phyloP scores from a whole-genome alignment of 2,113 vertebrate species.

The Illadopsis cleaveri region DNA sequence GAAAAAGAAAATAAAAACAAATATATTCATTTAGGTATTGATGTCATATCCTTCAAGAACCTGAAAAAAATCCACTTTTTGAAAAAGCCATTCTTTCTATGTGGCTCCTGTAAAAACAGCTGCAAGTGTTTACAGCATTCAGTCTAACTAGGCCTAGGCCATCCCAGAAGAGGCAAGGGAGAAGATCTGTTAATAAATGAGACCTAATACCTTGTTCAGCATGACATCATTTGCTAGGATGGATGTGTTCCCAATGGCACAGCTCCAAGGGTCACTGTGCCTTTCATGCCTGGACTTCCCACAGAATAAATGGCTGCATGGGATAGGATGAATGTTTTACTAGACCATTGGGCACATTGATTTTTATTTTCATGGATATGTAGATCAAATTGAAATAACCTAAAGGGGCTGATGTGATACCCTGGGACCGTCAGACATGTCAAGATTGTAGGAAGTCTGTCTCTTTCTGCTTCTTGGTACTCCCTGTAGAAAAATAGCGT shows the following conservation, averaged over 20 bases:
- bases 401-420: conserved; percentile 37
- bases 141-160: neutral
- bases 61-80: neutral
- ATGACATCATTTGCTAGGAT: neutral
- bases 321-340: conserved; percentile 47
- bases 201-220: neutral
- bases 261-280: neutral
- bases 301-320: neutral
- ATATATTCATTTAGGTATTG: neutral
- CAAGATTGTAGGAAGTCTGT: conserved; percentile 22
- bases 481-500: conserved; percentile 55
- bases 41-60: neutral
- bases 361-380: conserved; percentile 64
- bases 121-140: neutral
- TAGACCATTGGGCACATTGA: conserved; percentile 62
- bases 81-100: neutral
- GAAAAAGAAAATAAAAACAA: too few species aligned
- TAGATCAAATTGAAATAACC: conserved; percentile 64
- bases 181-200: neutral
- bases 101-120: neutral
- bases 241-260: neutral
- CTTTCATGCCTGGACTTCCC: neutral
- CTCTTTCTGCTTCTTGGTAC: neutral
- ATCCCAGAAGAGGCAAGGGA: neutral
- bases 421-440: conserved; percentile 30